Base-by-base conservation (phyloP, 1,140 invertebrate genomes). In the Paralvinella palmiformis region DNA sequence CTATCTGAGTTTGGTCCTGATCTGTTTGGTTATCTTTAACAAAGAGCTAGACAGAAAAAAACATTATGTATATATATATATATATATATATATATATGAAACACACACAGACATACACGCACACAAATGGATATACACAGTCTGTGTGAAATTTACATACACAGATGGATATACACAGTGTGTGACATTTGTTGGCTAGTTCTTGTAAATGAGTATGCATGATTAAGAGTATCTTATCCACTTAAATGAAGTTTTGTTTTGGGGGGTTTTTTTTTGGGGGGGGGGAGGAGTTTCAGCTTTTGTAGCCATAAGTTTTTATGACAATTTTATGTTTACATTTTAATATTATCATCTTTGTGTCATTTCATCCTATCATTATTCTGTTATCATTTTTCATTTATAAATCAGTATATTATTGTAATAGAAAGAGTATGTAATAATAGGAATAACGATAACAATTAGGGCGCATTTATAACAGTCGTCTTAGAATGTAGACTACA, bases 21-120 rank as follows among this genome's bases (percentile, higher is more conserved):
- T 88, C 91, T 17, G 75, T 85, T 74, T 95, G 92, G 83, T 98
- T 99, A 76, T 96, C 89, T 77, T 91, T 89, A 1, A 99, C 86
- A 81, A 97, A 98, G 27, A 98, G 83, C 79, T 82, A 68, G 48
- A 68, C 68, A 65, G n/a, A 63, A 53, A 15, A 59, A 59, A 37
- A 7, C 59, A 57, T 32, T 5, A 10, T 56, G 22, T n/a, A 56
- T 56, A 27, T 6, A 27, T 24, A 56, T 56, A 6, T 22, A 48
- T 3, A 20, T 20, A 48, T n/a, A 48, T 48, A 48, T 10, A 20
- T 2, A 4, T 10, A 20, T 48, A 24, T 3, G 44, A 2, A n/a
- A 3, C n/a, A 48, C n/a, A 20, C 44, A n/a, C 10, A 20, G 44
- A 24, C n/a, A 3, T 20, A n/a, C n/a, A 3, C 44, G 44, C n/a